Evolutionary conservation across 1,140 invertebrate species (phyloP), one percentile per base, ranked within the genome.

Genomic region (Panagrolaimus sp.): DNA sequence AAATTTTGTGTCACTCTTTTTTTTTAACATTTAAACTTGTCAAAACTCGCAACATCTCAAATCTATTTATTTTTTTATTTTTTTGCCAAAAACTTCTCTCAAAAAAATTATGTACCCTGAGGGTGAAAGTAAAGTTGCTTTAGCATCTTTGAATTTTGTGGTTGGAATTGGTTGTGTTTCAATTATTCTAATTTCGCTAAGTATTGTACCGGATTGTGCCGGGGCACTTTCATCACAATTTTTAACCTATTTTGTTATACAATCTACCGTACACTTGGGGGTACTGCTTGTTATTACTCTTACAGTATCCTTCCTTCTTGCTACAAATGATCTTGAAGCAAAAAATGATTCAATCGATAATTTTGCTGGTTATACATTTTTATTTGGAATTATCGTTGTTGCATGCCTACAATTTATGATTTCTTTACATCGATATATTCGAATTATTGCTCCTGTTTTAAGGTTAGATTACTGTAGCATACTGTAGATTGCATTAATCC

Each of bases 111-210:
- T 58, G 21, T 26, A 58, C 17, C 52, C 32, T 38, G 32, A 38
- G 7, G 32, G 32, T 38, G 52, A 58, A 26, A n/a, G 12, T 4
- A 21, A 58, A 12, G 52, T 58, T 28, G 52, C 21, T 58, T 28
- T 26, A 58, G 52, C 52, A 26, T 58, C 52, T 26, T 17, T 58
- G n/a, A 58, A 58, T 28, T 26, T 58, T 26, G 52, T 58, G 10
- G 21, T 58, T 28, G 52, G 52, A 6, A 58, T 28, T n/a, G 52
- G 21, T 21, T 21, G 21, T 12, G 28, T 58, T 58, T 58, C 52
- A 58, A 21, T 58, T 14, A 28, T 58, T 58, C 28, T 58, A 8
- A 58, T 58, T 21, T 21, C 28, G 8, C 5, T 58, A 28, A 58
- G 52, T 14, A 28, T 58, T n/a, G 21, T 58, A 12, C 52, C 52